Percentiles rank a stretch among this genome's conserved stretches.
Evolutionary conservation across 2,113 vertebrate genomes (phyloP).

Genomic region (Pithys albifrons): DNA sequence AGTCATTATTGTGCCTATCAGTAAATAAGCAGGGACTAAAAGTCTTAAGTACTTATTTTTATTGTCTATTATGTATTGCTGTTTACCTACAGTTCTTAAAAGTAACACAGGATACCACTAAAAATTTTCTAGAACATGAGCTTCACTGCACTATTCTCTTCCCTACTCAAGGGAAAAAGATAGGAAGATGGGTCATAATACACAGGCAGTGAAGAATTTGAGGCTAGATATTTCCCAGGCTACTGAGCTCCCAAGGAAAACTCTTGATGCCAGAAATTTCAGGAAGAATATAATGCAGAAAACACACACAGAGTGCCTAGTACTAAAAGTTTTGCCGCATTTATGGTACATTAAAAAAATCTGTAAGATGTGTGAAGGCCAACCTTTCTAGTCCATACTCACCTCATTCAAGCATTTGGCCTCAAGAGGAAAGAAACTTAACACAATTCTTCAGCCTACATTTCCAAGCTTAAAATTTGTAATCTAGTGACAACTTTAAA

Average conservation of each 20-base stretch:
- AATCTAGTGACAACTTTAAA: neutral
- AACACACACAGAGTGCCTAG: neutral
- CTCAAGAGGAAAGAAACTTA: neutral
- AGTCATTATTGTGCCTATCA: neutral
- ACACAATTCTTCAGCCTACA: neutral
- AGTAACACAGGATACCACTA: neutral
- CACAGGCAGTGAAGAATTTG: neutral
- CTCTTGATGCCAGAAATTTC: neutral
- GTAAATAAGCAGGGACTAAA: neutral
- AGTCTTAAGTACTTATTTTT: neutral
- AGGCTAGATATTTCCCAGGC: neutral
- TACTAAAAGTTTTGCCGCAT: neutral
- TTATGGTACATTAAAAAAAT: neutral
- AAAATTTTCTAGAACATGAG: neutral
- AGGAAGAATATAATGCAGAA: neutral
- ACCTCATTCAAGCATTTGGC: neutral
- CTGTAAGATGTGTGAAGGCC: neutral
- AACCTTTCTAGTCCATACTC: neutral
- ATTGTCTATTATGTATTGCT: neutral
- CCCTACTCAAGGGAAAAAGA: neutral
- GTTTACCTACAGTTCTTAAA: neutral
- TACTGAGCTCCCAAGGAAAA: neutral
- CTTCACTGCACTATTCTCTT: neutral
- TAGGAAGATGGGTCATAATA: neutral
- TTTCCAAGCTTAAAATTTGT: neutral